Conservation (phyloP, 2,113 vertebrate species). For the Sinocyclocheilus anophthalmus region DNA sequence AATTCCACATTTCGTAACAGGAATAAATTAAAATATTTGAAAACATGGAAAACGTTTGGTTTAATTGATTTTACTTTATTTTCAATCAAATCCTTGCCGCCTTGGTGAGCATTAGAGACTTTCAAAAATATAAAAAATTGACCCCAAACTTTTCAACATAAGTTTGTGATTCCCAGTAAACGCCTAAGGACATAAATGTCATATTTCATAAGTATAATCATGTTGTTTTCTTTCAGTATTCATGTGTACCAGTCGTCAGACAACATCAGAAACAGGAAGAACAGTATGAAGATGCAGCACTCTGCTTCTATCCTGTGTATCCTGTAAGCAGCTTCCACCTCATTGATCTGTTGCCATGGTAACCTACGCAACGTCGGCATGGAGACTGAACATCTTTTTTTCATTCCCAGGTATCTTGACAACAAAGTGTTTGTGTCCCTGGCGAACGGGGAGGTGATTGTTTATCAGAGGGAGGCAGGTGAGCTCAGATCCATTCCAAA, state of each 20-base stretch:
- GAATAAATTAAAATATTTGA: background rate
- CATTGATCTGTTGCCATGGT: background rate
- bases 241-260: constrained; percentile 98
- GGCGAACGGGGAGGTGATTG: constrained; percentile 92
- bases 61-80: background rate
- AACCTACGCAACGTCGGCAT: background rate
- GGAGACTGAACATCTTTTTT: background rate
- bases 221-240: constrained; percentile 78
- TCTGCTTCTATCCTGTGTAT: constrained; percentile 89
- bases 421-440: constrained; percentile 97
- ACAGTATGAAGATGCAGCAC: constrained; percentile 99
- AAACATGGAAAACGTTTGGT: background rate
- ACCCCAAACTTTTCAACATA: background rate
- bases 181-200: background rate
- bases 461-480: constrained; percentile 97
- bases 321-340: constrained; percentile 78
- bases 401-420: constrained; percentile 84
- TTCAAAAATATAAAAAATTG: background rate
- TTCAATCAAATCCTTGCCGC: background rate
- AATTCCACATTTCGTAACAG: background rate
- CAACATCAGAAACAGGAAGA: constrained; percentile 97
- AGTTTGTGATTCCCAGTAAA: background rate
- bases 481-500: constrained; percentile 38
- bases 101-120: background rate
- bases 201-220: background rate